These are phyloP conservation scores for Hyphantria cunea DNA, from an alignment of 1,140 invertebrate genomes.

Conservation along the genomic window DNA sequence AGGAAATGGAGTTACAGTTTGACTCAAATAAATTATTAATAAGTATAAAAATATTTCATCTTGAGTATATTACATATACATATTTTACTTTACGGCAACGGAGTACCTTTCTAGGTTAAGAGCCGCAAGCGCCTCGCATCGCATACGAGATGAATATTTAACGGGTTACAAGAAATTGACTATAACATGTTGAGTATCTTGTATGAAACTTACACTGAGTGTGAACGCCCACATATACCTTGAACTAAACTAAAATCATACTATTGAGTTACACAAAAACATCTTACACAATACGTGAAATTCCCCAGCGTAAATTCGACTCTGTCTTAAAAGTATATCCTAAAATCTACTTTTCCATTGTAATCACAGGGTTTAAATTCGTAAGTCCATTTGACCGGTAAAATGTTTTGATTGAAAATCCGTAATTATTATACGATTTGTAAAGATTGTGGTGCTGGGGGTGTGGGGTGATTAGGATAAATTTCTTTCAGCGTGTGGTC, in stretches of 20 bases:
- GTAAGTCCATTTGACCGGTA: not conserved
- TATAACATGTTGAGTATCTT: too few relatives aligned
- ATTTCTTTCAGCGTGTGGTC: constrained; percentile 18
- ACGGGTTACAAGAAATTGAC: not conserved
- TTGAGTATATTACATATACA: constrained; percentile 14
- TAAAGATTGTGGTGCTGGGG: constrained; percentile 19
- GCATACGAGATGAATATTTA: constrained; percentile 3
- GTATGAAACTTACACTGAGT: too few relatives aligned
- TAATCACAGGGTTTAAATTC: constrained; percentile 7
- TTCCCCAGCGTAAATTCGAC: constrained; percentile 4
- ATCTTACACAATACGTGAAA: constrained; percentile 1
- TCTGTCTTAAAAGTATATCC: not conserved
- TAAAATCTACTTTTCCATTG: not conserved
- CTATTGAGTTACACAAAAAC: constrained; percentile 17
- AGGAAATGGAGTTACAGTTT: not conserved
- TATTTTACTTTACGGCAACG: constrained; percentile 21
- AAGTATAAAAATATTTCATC: constrained; percentile 11
- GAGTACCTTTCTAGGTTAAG: not conserved
- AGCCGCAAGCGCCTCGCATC: too few relatives aligned
- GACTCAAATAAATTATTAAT: constrained; percentile 1
- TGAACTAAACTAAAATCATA: constrained; percentile 20
- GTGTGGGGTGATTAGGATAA: constrained; percentile 11
- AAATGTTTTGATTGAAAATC: constrained; percentile 31
- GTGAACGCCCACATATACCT: too few relatives aligned
- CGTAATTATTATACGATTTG: constrained; percentile 31